Conservation (phyloP, 2,113 vertebrate genomes). For the Oophaga pumilio region DNA sequence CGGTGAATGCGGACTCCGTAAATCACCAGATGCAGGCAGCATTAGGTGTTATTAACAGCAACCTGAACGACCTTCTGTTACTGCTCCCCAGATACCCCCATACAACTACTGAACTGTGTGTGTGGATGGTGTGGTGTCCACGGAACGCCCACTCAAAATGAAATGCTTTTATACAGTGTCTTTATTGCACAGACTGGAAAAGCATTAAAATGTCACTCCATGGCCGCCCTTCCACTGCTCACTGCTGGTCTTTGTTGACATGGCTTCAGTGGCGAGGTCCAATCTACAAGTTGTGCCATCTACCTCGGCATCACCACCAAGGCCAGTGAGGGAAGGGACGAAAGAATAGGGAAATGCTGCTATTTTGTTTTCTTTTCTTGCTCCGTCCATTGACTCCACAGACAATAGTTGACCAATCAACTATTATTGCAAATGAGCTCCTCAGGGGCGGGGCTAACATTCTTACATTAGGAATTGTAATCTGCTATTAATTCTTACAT, state of each 20-base stretch:
- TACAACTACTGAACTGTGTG: constrained; percentile 10
- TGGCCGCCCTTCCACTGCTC: too few species aligned
- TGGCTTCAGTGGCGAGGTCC: too few species aligned
- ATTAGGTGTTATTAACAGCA: not conserved
- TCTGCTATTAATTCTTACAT: too few species aligned
- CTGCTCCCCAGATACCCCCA: not conserved
- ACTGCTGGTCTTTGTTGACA: too few species aligned
- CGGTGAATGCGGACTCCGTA: not conserved
- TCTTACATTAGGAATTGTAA: not conserved
- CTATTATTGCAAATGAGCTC: not conserved
- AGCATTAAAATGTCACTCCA: too few species aligned
- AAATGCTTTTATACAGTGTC: not conserved
- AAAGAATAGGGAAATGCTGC: too few species aligned
- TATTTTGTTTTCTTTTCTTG: too few species aligned
- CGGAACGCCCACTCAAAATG: not conserved
- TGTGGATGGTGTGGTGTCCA: not conserved
- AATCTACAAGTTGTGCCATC: too few species aligned
- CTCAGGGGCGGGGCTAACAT: not conserved
- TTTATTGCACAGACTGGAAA: too few species aligned
- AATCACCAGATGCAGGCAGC: not conserved
- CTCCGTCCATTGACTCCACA: not conserved
- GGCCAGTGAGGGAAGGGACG: too few species aligned
- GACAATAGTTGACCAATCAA: not conserved
- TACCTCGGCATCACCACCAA: too few species aligned
- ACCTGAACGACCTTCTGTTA: not conserved